phyloP scores from a whole-genome alignment of 2,797 vertebrate species.

The Crenuchus spilurus region DNA sequence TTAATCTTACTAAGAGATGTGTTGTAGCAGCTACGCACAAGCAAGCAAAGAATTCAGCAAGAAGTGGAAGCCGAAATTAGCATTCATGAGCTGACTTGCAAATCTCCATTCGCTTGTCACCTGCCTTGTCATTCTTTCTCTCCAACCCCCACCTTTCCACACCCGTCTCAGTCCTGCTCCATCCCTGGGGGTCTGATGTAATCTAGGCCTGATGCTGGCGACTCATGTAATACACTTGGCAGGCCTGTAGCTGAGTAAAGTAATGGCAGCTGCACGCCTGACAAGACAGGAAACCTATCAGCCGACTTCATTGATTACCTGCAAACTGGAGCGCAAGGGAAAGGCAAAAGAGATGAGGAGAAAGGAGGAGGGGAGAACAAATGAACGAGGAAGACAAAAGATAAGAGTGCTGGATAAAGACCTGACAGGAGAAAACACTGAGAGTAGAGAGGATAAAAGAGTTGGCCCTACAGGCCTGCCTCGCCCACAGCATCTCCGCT shows the following conservation, averaged over 20 bases:
- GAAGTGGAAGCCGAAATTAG: conserved; percentile 13
- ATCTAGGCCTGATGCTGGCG: conserved; percentile 40
- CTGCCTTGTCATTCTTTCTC: not conserved
- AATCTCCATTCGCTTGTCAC: conserved; percentile 31
- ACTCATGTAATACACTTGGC: conserved; percentile 55
- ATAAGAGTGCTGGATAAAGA: conserved; percentile 50
- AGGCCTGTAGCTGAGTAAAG: conserved; percentile 47
- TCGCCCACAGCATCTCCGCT: conserved; percentile 15
- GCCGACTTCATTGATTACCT: conserved; percentile 55
- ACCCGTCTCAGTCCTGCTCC: conserved; percentile 1
- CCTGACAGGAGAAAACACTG: conserved; percentile 40
- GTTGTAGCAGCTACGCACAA: not conserved
- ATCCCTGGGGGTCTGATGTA: conserved; percentile 42
- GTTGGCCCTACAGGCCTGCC: conserved; percentile 4
- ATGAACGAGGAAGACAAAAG: conserved; percentile 27
- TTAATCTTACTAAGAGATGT: conserved; percentile 35
- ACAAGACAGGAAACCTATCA: conserved; percentile 54
- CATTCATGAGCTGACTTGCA: conserved; percentile 17
- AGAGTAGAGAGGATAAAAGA: conserved; percentile 25
- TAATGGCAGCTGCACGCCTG: conserved; percentile 54
- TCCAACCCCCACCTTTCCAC: not conserved
- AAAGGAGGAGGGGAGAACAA: not conserved
- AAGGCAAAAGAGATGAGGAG: conserved; percentile 39
- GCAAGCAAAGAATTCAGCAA: not conserved
- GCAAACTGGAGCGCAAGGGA: conserved; percentile 42